These are phyloP conservation scores for Bombus terrestris DNA, from an alignment of 1,140 invertebrate genomes.

Conservation along the genomic window DNA sequence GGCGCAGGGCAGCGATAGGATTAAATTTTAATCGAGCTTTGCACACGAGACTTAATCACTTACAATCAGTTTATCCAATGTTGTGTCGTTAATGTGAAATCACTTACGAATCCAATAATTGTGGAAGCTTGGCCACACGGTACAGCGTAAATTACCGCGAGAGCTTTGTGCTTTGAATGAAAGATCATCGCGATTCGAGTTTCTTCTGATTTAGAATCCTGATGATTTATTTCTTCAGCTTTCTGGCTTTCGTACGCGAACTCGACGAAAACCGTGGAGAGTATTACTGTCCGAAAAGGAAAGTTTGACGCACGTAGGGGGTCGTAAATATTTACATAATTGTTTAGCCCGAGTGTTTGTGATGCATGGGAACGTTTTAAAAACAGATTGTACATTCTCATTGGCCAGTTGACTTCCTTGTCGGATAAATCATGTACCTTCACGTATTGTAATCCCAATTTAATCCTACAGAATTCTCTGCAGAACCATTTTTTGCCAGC, in stretches of 20 bases:
- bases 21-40: conserved; percentile 63
- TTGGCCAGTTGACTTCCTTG: conserved; percentile 1
- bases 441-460: conserved; percentile 37
- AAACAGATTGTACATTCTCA: conserved; percentile 31
- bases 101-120: conserved; percentile 16
- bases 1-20: conserved; percentile 19
- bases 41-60: conserved; percentile 29
- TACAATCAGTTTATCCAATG: conserved; percentile 11
- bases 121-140: not conserved
- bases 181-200: too few species aligned
- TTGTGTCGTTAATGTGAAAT: conserved; percentile 26
- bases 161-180: too few species aligned
- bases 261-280: not conserved
- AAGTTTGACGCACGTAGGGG: not conserved
- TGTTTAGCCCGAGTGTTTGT: conserved; percentile 1
- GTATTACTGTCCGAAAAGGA: too few species aligned
- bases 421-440: conserved; percentile 26
- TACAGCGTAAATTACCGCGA: not conserved
- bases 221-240: not conserved
- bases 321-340: conserved; percentile 27
- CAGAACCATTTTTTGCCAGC: conserved; percentile 35
- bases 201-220: not conserved
- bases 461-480: conserved; percentile 45
- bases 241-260: not conserved
- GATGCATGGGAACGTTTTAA: not conserved